Base-by-base conservation (phyloP, 1,140 invertebrate species). In the Plodia interpunctella region DNA sequence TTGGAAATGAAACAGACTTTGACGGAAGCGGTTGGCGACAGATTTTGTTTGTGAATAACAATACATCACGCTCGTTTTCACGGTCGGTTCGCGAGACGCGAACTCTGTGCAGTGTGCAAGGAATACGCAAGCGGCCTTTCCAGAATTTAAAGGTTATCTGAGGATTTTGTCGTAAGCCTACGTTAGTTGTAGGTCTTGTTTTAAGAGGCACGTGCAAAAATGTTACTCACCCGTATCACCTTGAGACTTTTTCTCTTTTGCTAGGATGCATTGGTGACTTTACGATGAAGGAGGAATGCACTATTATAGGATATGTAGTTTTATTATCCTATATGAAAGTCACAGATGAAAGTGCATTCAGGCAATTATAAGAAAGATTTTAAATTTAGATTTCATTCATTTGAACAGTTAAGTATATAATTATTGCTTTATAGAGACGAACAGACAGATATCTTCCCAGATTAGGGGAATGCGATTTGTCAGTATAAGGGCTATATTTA, bases 101-200 rank as follows among this genome's bases (percentile, higher is more conserved):
- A 20, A 51, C 50, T 52, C 53, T 60, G 60, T 65, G 61, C 54
- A 65, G 55, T 62, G 60, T 54, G 64, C 69, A 63, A 68, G 63
- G 63, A 67, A 64, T 65, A 59, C 62, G 67, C 68, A 67, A 49
- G 65, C 63, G 55, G 61, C 57, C 62, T 59, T 63, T 64, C 57
- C 63, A 30, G 65, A 66, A 56, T 72, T 74, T 74, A 78, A 78
- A 78, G 75, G 78, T 78, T 78, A 78, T 67, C 74, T 63, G 73
- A 62, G 61, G 38, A 44, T 44, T 15, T n/a, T 44, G 38, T 2
- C 13, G 13, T 15, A 15, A 10, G 38, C 38, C 38, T 17, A 44
- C 13, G 10, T 44, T 44, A 44, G 13, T 44, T 57, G 65, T 65
- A 70, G 56, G 66, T 65, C 68, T 71, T 38, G 67, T 72, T 73